Evolutionary conservation across 2,797 vertebrate genomes (phyloP), one percentile per base, ranked within the genome.

Genomic region (Potorous gilbertii): DNA sequence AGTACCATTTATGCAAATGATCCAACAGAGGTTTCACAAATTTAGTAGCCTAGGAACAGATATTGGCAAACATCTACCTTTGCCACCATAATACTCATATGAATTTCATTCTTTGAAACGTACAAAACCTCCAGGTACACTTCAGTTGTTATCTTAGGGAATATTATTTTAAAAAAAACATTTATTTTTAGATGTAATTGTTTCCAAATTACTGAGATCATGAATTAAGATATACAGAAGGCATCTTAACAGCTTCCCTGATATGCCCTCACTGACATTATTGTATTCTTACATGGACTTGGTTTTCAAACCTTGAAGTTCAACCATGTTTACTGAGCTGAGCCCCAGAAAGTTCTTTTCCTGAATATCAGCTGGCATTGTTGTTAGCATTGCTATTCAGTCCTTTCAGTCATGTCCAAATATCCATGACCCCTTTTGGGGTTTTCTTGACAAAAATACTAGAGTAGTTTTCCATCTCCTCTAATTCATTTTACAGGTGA

Each of bases 11-110:
- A 96, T 96, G 59, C 93, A 56, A n/a, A 96, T 89, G 93, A 56
- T 94, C 94, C 92, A 52, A 50, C 1, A 40, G 56, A 96, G 94
- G 95, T 93, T 96, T 97, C 96, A 97, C 95, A 97, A 97, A 97
- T 92, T 62, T 81, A 13, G 18, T 91, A 91, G 89, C 95, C 95
- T 96, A 92, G 95, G 95, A 97, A 94, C 90, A 91, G 94, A 89
- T 97, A 96, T 96, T 98, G 96, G 97, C 96, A 97, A 97, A 95
- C 97, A 98, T 98, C 97, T 97, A 97, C 92, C 95, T 98, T 93
- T 97, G 81, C 6, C 93, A 81, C 95, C 91, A 96, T 97, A 96
- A 96, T 97, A 97, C 96, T 98, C 97, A 97, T 97, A 94, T 62
- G 74, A 54, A 96, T 96, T 96, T 97, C 93, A 96, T 97, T 95